Conservation (phyloP, 2,797 vertebrate species). For the Pseudochirops cupreus region DNA sequence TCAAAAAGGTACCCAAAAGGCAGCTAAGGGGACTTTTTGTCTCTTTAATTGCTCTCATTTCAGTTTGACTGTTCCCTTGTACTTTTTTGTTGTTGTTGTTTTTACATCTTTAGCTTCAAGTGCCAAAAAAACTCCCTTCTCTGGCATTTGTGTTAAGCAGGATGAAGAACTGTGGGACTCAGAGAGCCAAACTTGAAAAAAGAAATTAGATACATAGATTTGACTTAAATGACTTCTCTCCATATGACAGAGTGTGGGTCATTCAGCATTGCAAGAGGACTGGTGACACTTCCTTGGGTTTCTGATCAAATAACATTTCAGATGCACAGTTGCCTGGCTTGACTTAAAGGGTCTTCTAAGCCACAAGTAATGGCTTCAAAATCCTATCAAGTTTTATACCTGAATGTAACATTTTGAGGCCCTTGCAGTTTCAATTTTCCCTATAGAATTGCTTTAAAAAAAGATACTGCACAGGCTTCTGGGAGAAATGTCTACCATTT, state of each 20-base stretch:
- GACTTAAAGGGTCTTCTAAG: not conserved
- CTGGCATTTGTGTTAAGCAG: slow-evolving; percentile 58
- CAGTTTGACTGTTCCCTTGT: slow-evolving; percentile 68
- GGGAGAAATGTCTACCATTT: not conserved
- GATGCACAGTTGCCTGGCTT: not conserved
- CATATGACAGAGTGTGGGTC: rapidly evolving
- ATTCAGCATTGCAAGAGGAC: not conserved
- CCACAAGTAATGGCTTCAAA: not conserved
- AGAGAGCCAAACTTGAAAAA: slow-evolving; percentile 32
- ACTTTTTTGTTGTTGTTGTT: slow-evolving; percentile 72
- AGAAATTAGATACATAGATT: not conserved
- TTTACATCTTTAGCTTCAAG: slow-evolving; percentile 74
- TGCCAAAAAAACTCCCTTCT: slow-evolving; percentile 59
- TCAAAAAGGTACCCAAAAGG: slow-evolving; percentile 80
- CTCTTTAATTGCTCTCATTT: slow-evolving; percentile 75
- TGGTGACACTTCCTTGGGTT: not conserved
- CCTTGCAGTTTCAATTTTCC: not conserved
- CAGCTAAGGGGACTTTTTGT: slow-evolving; percentile 75
- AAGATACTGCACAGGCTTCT: not conserved
- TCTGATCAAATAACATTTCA: not conserved
- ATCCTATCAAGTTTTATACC: not conserved
- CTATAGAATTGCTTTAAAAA: not conserved
- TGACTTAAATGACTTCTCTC: not conserved
- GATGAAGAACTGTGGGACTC: not conserved
- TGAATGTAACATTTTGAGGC: not conserved